Base-by-base conservation (phyloP, 2,113 vertebrate species). In the Gopherus flavomarginatus region DNA sequence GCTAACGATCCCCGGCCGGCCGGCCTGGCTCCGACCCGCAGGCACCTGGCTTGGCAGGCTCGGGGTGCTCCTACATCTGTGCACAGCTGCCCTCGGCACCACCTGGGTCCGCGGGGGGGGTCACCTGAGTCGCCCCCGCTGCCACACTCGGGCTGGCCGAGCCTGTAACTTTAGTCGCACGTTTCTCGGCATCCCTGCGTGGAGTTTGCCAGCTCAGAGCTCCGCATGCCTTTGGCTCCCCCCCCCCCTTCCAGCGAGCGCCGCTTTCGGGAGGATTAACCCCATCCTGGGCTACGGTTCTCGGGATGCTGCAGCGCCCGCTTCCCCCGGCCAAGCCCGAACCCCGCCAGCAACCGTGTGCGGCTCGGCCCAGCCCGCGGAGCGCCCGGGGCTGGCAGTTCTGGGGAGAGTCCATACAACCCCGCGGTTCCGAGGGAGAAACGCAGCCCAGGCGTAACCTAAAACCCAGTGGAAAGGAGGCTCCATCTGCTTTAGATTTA, bases 401-500 rank as follows among this genome's bases (percentile, higher is more conserved):
- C 26, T 31, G 49, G 82, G 42, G 79, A 47, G 27, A 24, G 47
- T 3, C 10, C 78, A 8, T 4, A 44, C 56, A 54, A 29, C 50
- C 72, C 14, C 26, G 80, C 27, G 38, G 59, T 85, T 75, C 50
- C 59, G 80, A 89, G 62, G 83, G 87, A 5, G 62, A 80, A 35
- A 38, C 3, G 17, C 69, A 21, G 17, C 59, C 81, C 69, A 53
- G 84, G 54, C 84, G 90, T 92, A 92, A 92, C 91, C 78, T 88
- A 92, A 92, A 92, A 92, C 91, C 91, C 81, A 16, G 42, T 88
- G 90, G 90, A 88, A 92, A 84, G 91, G 62, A 81, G 83, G 6
- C 56, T 84, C 75, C 90, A 92, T 88, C 91, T 92, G 91, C 78
- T 92, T 88, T 92, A 72, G 72, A 92, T 92, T 92, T 83, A 88